These are phyloP conservation scores for Astreopora myriophthalma DNA, from an alignment of 64 coral and sea anemone genomes.

Conservation along the genomic window DNA sequence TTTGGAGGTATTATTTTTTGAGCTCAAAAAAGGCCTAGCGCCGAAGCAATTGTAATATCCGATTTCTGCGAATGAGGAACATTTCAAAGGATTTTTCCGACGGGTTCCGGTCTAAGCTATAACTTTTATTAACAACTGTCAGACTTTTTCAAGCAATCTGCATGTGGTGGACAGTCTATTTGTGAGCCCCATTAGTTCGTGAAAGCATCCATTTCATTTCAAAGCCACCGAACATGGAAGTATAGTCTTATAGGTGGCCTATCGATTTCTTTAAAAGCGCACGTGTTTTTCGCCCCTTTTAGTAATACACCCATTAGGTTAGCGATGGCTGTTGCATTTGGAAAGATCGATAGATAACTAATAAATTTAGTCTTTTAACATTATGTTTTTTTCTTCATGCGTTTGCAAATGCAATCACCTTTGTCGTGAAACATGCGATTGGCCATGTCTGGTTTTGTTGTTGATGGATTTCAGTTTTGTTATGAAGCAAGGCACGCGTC, in stretches of 20 bases:
- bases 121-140: slow-evolving; percentile 13
- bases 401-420: neutral
- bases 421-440: slow-evolving; percentile 2
- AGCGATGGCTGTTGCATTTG: neutral
- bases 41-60: neutral
- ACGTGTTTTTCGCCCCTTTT: neutral
- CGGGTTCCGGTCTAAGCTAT: neutral
- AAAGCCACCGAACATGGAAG: slow-evolving; percentile 5
- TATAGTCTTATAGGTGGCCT: neutral
- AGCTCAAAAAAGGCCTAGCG: neutral
- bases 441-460: too few relatives aligned
- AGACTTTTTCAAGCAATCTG: slow-evolving; percentile 1
- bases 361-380: too few relatives aligned
- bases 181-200: neutral
- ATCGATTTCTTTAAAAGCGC: neutral
- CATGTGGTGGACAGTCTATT: neutral
- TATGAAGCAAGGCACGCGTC: neutral
- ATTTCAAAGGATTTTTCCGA: neutral
- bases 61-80: neutral
- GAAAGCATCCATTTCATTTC: neutral
- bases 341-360: slow-evolving; percentile 34
- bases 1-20: slow-evolving; percentile 20
- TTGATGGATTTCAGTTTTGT: neutral
- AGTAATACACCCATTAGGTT: neutral
- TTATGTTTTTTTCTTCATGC: neutral